These are phyloP conservation scores for Acromyrmex echinatior DNA, from an alignment of 1,140 invertebrate species.

Conservation along the genomic window DNA sequence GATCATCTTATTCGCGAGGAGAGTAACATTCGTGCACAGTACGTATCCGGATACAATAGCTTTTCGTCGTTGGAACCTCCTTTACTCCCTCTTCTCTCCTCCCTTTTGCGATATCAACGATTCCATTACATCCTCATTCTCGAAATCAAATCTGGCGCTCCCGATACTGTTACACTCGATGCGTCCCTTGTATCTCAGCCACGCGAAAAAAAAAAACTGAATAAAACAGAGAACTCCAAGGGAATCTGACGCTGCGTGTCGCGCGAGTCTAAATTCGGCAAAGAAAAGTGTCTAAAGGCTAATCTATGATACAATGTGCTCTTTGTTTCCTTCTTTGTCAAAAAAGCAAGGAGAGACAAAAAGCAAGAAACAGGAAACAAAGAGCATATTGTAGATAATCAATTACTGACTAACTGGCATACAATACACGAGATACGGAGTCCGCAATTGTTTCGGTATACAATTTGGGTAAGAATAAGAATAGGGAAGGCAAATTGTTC, in stretches of 20 bases:
- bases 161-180: constrained; percentile 13
- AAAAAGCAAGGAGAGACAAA: too few species aligned
- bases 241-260: background rate
- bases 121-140: constrained; percentile 38
- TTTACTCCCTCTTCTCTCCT: too few species aligned
- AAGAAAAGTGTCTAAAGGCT: background rate
- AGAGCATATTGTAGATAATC: too few species aligned
- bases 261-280: background rate
- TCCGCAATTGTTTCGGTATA: background rate
- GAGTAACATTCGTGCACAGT: constrained; percentile 35
- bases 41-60: constrained; percentile 4
- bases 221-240: background rate
- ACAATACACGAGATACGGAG: background rate
- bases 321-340: too few species aligned
- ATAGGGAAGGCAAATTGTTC: background rate
- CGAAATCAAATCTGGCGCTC: constrained; percentile 30
- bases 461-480: background rate
- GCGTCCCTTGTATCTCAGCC: background rate
- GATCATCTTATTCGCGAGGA: constrained; percentile 52
- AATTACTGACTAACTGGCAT: too few species aligned
- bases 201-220: background rate
- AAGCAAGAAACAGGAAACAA: too few species aligned
- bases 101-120: background rate
- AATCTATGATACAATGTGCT: too few species aligned
- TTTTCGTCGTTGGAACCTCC: background rate